phyloP scores from a whole-genome alignment of 2,113 vertebrate species.

The Anoplopoma fimbria region DNA sequence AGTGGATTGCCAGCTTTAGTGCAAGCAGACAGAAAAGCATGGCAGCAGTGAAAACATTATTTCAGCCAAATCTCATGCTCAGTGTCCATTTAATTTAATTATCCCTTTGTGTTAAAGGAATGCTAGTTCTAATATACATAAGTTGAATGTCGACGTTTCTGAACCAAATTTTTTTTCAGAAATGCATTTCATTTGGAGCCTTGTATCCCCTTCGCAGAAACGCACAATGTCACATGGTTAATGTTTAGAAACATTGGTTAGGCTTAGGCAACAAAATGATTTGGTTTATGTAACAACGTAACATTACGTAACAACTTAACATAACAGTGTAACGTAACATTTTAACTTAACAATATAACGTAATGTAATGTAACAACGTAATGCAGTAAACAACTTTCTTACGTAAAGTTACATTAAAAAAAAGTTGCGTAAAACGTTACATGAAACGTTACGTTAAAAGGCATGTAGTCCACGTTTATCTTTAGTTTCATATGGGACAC shows the following conservation, averaged over 20 bases:
- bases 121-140: neutral
- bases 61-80: neutral
- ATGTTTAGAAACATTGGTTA: neutral
- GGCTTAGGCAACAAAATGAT: neutral
- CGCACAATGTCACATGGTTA: too few relatives aligned
- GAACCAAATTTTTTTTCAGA: too few relatives aligned
- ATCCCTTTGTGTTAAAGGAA: neutral
- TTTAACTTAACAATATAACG: too few relatives aligned
- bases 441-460: too few relatives aligned
- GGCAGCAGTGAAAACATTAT: neutral
- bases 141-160: neutral
- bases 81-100: neutral
- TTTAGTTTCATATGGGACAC: neutral
- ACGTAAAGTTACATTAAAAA: too few relatives aligned
- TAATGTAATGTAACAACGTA: too few relatives aligned
- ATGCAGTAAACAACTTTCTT: too few relatives aligned
- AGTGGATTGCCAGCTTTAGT: neutral
- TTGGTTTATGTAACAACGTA: neutral
- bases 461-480: neutral
- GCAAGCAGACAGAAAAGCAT: constrained; percentile 4
- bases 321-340: too few relatives aligned
- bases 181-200: neutral
- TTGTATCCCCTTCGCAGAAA: too few relatives aligned
- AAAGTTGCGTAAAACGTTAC: too few relatives aligned
- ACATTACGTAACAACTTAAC: too few relatives aligned